Percentiles rank a stretch among this genome's conserved stretches.
phyloP scores from a whole-genome alignment of 2,888 invertebrate genomes.

The Erebia epiphron region DNA sequence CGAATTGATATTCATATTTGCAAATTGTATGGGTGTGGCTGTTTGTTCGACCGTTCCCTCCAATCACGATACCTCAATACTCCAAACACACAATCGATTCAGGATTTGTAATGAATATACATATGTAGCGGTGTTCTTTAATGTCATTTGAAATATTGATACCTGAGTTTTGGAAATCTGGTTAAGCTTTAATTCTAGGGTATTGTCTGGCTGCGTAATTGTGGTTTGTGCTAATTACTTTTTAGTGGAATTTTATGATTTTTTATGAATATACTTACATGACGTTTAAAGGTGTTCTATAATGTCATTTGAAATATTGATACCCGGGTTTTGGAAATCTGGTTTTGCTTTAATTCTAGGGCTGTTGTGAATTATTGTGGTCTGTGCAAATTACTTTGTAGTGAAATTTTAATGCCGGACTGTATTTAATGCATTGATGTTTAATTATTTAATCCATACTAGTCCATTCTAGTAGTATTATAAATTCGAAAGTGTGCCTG shows the following conservation, averaged over 20 bases:
- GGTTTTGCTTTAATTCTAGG: constrained; percentile 16
- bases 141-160: constrained; percentile 38
- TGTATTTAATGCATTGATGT: constrained; percentile 2
- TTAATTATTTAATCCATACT: neutral
- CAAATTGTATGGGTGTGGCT: constrained; percentile 62
- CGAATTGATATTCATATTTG: constrained; percentile 61
- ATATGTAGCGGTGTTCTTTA: constrained; percentile 30
- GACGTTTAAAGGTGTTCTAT: constrained; percentile 30
- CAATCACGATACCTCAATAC: constrained; percentile 57
- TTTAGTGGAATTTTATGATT: constrained; percentile 19
- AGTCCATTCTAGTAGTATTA: no score
- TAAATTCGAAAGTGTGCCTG: no score
- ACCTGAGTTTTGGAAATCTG: constrained; percentile 28
- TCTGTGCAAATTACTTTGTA: constrained; percentile 26
- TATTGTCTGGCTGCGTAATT: constrained; percentile 11
- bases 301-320: constrained; percentile 39
- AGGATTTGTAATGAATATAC: constrained; percentile 39
- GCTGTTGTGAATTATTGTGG: constrained; percentile 11
- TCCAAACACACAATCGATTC: constrained; percentile 43
- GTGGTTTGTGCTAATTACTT: constrained; percentile 27
- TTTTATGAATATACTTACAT: constrained; percentile 39
- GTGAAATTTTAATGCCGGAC: constrained; percentile 4
- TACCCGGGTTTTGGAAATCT: constrained; percentile 29
- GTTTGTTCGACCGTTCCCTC: constrained; percentile 55
- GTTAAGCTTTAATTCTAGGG: constrained; percentile 16